These are phyloP conservation scores for Philopedon plagiatum DNA, from an alignment of 2,888 invertebrate genomes.

Conservation along the genomic window DNA sequence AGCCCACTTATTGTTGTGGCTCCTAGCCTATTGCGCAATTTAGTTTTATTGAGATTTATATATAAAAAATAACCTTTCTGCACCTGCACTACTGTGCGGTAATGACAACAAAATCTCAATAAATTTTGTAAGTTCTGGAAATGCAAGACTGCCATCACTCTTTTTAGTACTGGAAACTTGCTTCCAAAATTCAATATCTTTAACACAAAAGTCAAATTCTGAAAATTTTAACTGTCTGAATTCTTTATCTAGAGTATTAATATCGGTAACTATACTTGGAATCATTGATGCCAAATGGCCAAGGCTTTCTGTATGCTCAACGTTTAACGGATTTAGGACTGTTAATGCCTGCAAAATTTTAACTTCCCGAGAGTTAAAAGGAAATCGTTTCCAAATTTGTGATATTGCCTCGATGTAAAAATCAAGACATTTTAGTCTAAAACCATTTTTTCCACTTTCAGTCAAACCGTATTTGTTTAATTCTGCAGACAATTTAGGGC, in stretches of 20 bases:
- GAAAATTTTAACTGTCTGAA: background rate
- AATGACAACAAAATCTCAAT: background rate
- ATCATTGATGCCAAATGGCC: background rate
- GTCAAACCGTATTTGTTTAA: background rate
- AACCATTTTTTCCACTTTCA: background rate
- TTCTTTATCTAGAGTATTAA: background rate
- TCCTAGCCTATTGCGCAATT: background rate
- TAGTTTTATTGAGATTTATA: background rate
- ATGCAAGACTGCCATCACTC: background rate
- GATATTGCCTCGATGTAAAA: slow-evolving; percentile 29
- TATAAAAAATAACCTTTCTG: background rate
- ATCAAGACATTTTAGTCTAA: slow-evolving; percentile 18
- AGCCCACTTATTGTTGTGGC: background rate
- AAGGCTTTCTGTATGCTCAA: background rate
- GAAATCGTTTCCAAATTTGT: background rate
- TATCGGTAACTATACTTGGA: background rate
- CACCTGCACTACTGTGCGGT: background rate
- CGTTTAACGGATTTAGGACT: background rate
- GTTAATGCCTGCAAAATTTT: background rate
- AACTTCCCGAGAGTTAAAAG: background rate
- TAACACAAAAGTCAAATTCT: background rate
- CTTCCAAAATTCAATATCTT: background rate
- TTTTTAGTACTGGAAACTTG: background rate
- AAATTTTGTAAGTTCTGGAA: background rate
- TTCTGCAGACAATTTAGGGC: background rate